Conservation (phyloP, 2,888 invertebrate genomes). For the Stenodema calcarata region DNA sequence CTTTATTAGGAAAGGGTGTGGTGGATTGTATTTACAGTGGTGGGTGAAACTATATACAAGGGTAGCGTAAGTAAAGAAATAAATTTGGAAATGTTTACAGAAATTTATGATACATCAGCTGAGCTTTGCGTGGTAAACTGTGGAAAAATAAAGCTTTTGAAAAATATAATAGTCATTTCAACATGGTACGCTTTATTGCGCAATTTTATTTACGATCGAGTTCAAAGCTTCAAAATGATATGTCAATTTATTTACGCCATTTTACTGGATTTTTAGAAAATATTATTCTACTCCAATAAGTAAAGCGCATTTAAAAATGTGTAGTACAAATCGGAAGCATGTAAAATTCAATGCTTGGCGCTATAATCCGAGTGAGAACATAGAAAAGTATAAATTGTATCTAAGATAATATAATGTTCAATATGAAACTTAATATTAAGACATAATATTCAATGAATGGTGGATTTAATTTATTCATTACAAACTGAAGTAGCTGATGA, state of each 20-base stretch:
- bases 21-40: slow-evolving; percentile 45
- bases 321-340: slow-evolving; percentile 13
- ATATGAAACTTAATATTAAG: neutral
- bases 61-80: slow-evolving; percentile 34
- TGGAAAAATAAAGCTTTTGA: neutral
- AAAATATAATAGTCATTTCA: neutral
- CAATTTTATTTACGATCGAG: neutral
- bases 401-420: neutral
- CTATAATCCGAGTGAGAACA: neutral
- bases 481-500: neutral
- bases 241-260: neutral
- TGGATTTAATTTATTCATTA: neutral
- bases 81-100: neutral
- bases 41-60: slow-evolving; percentile 51
- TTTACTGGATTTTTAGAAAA: neutral
- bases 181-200: neutral
- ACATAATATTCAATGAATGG: neutral
- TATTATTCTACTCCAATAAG: neutral
- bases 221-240: neutral
- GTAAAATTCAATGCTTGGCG: neutral
- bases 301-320: neutral
- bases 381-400: neutral
- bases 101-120: neutral
- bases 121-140: neutral
- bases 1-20: slow-evolving; percentile 54